A percentile compares a stretch with the other conserved stretches of the same genome.
Evolutionary conservation across 2,888 invertebrate species (phyloP).

Genomic region (Labia minor): DNA sequence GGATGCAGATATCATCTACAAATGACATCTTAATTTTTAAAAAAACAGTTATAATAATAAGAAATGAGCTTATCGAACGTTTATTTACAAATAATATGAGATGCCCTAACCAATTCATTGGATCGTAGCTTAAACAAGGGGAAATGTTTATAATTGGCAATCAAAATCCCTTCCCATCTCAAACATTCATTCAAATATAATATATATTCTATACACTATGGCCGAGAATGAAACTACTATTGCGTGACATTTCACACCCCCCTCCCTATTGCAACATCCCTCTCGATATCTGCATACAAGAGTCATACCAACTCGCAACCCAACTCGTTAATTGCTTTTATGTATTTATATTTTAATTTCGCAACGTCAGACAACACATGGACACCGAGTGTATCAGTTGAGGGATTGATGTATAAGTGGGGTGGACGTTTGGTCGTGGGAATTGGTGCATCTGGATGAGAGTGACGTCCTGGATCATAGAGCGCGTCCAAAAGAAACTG

Average conservation of each 20-base stretch:
- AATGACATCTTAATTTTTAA: no score
- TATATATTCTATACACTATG: background rate
- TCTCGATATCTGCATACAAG: background rate
- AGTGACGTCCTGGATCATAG: background rate
- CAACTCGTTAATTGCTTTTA: conserved; percentile 7
- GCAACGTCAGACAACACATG: conserved; percentile 13
- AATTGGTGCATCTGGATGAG: background rate
- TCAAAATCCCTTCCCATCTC: background rate
- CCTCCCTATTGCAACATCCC: background rate
- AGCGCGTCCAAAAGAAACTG: no score
- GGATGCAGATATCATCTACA: no score
- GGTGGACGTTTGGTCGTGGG: conserved; percentile 7
- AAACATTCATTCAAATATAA: background rate
- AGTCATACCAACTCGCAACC: background rate
- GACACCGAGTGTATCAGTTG: background rate
- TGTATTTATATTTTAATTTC: conserved; percentile 13
- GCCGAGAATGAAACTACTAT: background rate
- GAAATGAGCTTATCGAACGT: no score
- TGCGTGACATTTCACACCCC: background rate
- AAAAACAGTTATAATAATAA: no score
- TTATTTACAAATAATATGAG: no score
- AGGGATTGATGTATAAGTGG: background rate
- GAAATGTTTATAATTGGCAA: background rate
- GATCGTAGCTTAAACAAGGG: background rate
- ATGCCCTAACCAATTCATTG: no score